Evolutionary conservation across 2,888 invertebrate genomes (phyloP), one percentile per base, ranked within the genome.

Genomic region (Acleris sparsana): DNA sequence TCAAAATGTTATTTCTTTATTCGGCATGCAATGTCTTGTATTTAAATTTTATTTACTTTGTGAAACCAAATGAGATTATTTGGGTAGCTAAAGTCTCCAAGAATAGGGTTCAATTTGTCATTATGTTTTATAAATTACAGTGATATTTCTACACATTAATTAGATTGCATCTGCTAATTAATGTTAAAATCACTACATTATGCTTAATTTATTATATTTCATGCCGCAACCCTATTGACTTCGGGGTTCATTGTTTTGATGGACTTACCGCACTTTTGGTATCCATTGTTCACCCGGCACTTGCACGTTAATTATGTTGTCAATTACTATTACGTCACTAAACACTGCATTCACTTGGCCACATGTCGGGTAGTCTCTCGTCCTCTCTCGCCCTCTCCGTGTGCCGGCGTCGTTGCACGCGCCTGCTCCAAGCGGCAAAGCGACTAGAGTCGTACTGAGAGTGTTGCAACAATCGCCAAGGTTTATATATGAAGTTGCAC

Each of bases 401-500:
- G 84, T 86, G 88, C 82, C 87, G 90, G 89, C 90, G 85, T 83
- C 85, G 83, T 82, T 67, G 59, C 72, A 84, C 86, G 88, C 87
- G 88, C 91, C 89, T 83, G 89, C 77, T 87, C 92, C 92, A 87
- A 91, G 84, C 93, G 93, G 93, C 93, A 93, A 92, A 92, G 93
- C 93, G 93, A 93, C 93, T 93, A 93, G 93, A 93, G 93, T 88
- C 92, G 88, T 87, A 93, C 93, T 93, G 93, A 92, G 87, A 80
- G 86, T 91, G 88, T 91, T 90, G 89, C 88, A 91, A 91, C 89
- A 80, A 80, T 80, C 84, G 76, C 86, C 87, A 88, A 89, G 87
- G 87, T 86, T 92, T 92, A 92, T 90, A 91, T 92, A 92, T 91
- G 84, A 90, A 83, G 80, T 86, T 89, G 87, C 82, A 88, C 73